Evolutionary conservation across 2,888 invertebrate species (phyloP), one percentile per base, ranked within the genome.

Genomic region (Agrilus cyanescens): DNA sequence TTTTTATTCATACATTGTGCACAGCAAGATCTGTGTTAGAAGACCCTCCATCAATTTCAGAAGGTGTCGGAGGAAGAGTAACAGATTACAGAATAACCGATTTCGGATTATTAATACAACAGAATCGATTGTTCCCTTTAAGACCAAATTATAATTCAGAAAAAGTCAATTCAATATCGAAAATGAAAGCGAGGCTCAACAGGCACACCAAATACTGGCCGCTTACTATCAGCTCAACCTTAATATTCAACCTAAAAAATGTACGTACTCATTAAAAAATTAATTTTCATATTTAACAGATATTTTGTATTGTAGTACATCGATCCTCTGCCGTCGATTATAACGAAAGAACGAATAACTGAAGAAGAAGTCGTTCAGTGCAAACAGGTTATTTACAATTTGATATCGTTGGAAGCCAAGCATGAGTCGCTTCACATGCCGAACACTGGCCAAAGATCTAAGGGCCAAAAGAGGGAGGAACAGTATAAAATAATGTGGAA

Each of bases 11-110:
- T 50, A 86, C 90, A 0, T 69, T 96, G 33, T 85, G 85, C 18
- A 89, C 89, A 0, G 76, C 82, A 3, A 74, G 93, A 31, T 85
- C 88, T 33, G 83, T 90, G 4, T 74, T 94, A 41, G 95, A 96
- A 62, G 96, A 96, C 64, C 90, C 93, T 1, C 95, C 95, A 0
- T 89, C 94, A 0, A 87, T 96, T 39, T 89, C 86, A 20, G 96
- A 96, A 67, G 95, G 95, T 1, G 82, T 85, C 31, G 96, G 96
- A 0, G 96, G 95, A 0, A 72, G 93, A 33, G 88, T 96, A 33
- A 88, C 91, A 0, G 96, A 96, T 65, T 96, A 96, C 60, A 75
- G 80, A 45, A 77, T 80, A 49, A 72, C 82, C 63, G 94, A 95
- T 66, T 90, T 95, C 64, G 90, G 90, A 0, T 77, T 80, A 6